These are phyloP conservation scores for Tapera naevia DNA, from an alignment of 2,797 vertebrate genomes.

Conservation along the genomic window DNA sequence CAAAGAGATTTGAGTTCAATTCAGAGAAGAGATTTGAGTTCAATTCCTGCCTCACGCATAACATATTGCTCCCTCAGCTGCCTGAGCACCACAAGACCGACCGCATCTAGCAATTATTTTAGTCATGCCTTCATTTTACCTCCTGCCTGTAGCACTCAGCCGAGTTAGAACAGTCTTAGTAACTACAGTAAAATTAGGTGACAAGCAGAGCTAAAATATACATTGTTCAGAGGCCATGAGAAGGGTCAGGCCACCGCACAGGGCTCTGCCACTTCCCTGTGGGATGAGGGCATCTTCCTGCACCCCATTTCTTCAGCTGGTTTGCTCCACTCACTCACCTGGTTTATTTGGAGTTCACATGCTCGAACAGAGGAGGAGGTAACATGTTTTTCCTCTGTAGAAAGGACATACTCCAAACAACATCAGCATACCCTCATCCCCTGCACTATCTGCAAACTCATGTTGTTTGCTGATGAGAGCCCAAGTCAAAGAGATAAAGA, in stretches of 20 bases:
- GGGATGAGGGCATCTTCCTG: neutral
- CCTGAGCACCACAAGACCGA: neutral
- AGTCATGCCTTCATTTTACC: neutral
- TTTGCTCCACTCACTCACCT: neutral
- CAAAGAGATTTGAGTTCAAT: neutral
- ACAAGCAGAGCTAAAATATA: neutral
- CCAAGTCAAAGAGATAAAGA: neutral
- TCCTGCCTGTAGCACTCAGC: neutral
- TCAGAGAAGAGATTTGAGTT: neutral
- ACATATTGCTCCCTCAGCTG: neutral
- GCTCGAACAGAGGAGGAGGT: neutral
- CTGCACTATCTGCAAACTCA: neutral
- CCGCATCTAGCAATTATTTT: slow-evolving; percentile 25
- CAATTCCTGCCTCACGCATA: neutral
- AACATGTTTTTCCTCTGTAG: neutral
- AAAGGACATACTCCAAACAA: neutral
- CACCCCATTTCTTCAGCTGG: neutral
- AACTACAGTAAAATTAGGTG: neutral
- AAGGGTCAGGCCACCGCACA: accelerated
- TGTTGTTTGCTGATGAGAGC: neutral
- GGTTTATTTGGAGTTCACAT: neutral
- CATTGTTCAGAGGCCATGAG: neutral
- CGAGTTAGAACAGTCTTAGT: neutral
- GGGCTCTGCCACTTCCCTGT: neutral
- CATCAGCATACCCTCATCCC: neutral